Evolutionary conservation across 2,113 vertebrate species (phyloP), one percentile per base, ranked within the genome.

Genomic region (Oenanthe oenanthe): DNA sequence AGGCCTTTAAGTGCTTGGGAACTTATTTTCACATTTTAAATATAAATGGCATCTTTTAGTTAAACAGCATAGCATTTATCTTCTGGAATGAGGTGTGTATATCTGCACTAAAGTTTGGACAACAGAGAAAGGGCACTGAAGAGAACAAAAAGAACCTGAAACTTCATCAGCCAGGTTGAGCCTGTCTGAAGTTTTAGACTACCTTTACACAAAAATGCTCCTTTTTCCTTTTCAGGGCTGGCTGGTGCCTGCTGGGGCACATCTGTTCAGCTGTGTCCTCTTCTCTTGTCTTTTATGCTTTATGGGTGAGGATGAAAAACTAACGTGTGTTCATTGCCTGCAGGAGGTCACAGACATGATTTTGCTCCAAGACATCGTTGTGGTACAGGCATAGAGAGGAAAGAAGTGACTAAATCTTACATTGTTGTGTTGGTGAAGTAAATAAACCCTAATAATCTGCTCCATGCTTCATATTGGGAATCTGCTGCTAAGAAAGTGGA

Each of bases 251-350:
- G 32, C 34, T 63, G 25, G 45, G 73, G n/a, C 47, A 71, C 47
- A 85, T 78, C 31, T 62, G 61, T 31, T 53, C 82, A 71, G 21
- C 26, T 77, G n/a, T 2, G 2, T 43, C 53, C 32, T 92, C n/a
- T 31, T 68, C 67, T 54, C 40, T 53, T 91, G 50, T 40, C 18
- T 47, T 54, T 42, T 20, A 47, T 20, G 28, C 20, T 47, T 58
- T 42, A 28, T 10, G 28, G 21, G 36, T n/a, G 47, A 80, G 31
- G 62, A 72, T 32, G 26, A 43, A 67, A 31, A 82, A 67, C 22
- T 11, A 32, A 40, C 0, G 0, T 9, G 16, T 28, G 32, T 43
- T 65, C 17, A 42, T 17, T 2, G 8, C 38, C 32, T 58, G 43
- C 26, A 79, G n/a, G 62, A 85, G 62, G 42, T 29, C 48, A 58